Evolutionary conservation across 1,140 invertebrate species (phyloP), one percentile per base, ranked within the genome.

Genomic region (Meteorus sp.): DNA sequence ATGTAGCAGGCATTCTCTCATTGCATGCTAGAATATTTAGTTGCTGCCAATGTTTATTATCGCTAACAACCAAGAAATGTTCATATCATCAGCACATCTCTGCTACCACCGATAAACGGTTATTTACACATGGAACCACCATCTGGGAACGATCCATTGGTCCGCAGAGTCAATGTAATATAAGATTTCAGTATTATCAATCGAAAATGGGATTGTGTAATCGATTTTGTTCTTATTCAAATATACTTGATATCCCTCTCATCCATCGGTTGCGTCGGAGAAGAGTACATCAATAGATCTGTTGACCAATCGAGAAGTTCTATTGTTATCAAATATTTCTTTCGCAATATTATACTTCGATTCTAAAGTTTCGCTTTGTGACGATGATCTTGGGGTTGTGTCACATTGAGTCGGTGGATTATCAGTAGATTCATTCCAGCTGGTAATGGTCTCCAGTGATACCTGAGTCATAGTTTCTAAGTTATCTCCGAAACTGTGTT

Each of bases 401-500:
- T 50, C 43, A 19, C 56, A 37, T 33, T 47, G 48, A 39, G 2
- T 44, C 9, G 6, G 5, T 5, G 11, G 19, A 1, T 20, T 11
- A 4, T 44, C 15, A 44, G 4, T 17, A 6, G 41, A 43, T 17
- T 51, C 48, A 1, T 62, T 55, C 0, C 17, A 47, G 59, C 62
- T 72, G 2, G 64, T 59, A 5, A 70, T 44, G 2, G 70, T 72
- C 60, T 73, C 71, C 0, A 70, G 51, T 0, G 71, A 73, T 1
- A 66, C 45, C 3, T 61, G 56, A 27, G 62, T 67, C 68, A 73
- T 67, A 0, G 60, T 61, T 1, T 52, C 61, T 2, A 65, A 41
- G 39, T 73, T 63, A 11, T 71, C 68, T 9, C 72, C 71, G 19
- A 71, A 69, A 35, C 68, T 59, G 17, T 63, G 63, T 19, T 75